A percentile compares a stretch with the other conserved stretches of the same genome.
These are phyloP conservation scores for Ophion costatus DNA, from an alignment of 2,888 invertebrate genomes.

Conservation along the genomic window DNA sequence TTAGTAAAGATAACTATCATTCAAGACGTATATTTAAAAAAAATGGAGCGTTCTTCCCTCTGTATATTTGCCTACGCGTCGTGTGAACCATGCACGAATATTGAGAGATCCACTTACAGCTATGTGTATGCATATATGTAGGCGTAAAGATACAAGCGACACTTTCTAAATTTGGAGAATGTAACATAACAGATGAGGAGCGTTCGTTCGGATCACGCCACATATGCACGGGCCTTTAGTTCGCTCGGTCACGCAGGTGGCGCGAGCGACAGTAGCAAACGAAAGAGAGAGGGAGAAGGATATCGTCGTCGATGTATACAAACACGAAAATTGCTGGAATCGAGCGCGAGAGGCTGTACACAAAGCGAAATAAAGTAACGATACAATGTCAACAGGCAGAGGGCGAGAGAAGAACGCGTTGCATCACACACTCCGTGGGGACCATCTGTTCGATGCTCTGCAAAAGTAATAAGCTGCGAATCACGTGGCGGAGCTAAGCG, in stretches of 20 bases:
- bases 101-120: too few relatives aligned
- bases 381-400: neutral
- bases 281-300: neutral
- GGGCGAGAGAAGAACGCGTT: constrained; percentile 9
- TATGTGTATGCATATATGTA: neutral
- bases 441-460: constrained; percentile 36
- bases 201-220: too few relatives aligned
- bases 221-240: neutral
- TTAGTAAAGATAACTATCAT: too few relatives aligned
- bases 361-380: too few relatives aligned
- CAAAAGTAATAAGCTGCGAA: constrained; percentile 48
- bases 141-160: neutral
- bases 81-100: too few relatives aligned
- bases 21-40: too few relatives aligned
- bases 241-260: neutral
- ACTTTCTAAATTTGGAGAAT: too few relatives aligned
- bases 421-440: constrained; percentile 28
- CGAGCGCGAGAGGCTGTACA: neutral
- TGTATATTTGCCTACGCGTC: too few relatives aligned
- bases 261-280: neutral
- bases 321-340: neutral
- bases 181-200: too few relatives aligned
- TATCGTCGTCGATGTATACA: neutral
- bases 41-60: too few relatives aligned
- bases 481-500: constrained; percentile 13